Base-by-base conservation (phyloP, 2,797 vertebrate genomes). In the Gadopsis bispinosus region DNA sequence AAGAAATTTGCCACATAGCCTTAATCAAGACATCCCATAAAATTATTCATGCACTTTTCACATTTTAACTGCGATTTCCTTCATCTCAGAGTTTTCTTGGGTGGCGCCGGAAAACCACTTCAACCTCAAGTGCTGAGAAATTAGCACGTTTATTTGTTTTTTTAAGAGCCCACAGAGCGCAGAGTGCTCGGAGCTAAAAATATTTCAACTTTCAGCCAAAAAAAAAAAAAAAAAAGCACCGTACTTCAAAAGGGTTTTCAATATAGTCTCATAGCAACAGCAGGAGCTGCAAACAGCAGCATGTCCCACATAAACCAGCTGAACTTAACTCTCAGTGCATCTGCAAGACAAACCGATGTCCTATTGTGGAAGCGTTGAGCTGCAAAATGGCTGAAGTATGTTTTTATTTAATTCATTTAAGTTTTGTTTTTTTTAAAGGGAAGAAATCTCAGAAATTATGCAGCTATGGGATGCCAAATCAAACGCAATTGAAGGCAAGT, bases 261-360 rank as follows among this genome's bases (percentile, higher is more conserved):
- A 20, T 20, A 1, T 1, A 0, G 77, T 79, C 50, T 82, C 76
- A 33, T 67, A 78, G 75, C 78, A 90, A 81, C 84, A 55, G 77
- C 22, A 63, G 39, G 22, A 69, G 58, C 43, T 41, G 45, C 58
- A 73, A 58, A 22, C 64, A 26, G 60, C 58, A 1, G 16, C 19
- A 0, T 1, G 63, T 72, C 68, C 68, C 72, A 61, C 73, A n/a
- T 47, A 55, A 58, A 69, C 61, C 33, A 39, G 70, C 31, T 77
- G 12, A n/a, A 59, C 48, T 68, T 58, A 61, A 55, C 35, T 75
- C 53, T 54, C 16, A 31, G 48, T n/a, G 58, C 43, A 54, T 73
- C 67, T 51, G 67, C 33, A 67, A 56, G 76, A 60, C 48, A 82
- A 62, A 53, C 0, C 14, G n/a, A 19, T 45, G 53, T 12, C 31